Evolutionary conservation across 2,888 invertebrate genomes (phyloP), one percentile per base, ranked within the genome.

Genomic region (Cetonia aurata): DNA sequence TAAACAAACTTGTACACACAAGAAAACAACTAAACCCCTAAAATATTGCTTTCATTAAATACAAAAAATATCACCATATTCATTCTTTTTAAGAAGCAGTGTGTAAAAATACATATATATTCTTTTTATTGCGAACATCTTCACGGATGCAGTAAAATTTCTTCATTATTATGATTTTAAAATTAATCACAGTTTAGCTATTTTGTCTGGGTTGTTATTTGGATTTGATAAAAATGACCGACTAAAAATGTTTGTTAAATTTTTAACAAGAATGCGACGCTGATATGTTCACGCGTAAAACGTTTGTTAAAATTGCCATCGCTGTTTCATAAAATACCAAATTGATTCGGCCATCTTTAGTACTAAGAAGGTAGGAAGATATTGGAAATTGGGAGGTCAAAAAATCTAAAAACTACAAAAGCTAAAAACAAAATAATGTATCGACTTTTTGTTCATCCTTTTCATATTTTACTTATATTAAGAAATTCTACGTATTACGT

Each of bases 1-100:
- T 33, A 46, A 65, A 65, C 37, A 65, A 65, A 60, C 19, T 46
- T 31, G 33, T 65, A 69, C 56, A 50, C 65, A 71, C 65, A 55
- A 67, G 52, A 17, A 37, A 55, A 50, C 57, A 71, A 71, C 66
- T 25, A 52, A 78, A 76, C 79, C 78, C 76, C 74, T 75, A 77
- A 71, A 59, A 80, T 84, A 84, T 84, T 84, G 84, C 84, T 84
- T 84, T 65, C 17, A 31, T 81, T 79, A 80, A 82, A 84, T 83
- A 83, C 83, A 81, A 83, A 84, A 83, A 84, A 84, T 84, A 84
- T 84, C 84, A 84, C 84, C 82, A 66, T 73, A 69, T 65, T 50
- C 55, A 60, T 74, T 72, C 66, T 68, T 74, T 69, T 72, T 70
- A 71, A 73, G 70, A 71, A 72, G 72, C 73, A 41, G 66, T 80